Base-by-base conservation (phyloP, 2,113 vertebrate species). In the Xyrauchen texanus region DNA sequence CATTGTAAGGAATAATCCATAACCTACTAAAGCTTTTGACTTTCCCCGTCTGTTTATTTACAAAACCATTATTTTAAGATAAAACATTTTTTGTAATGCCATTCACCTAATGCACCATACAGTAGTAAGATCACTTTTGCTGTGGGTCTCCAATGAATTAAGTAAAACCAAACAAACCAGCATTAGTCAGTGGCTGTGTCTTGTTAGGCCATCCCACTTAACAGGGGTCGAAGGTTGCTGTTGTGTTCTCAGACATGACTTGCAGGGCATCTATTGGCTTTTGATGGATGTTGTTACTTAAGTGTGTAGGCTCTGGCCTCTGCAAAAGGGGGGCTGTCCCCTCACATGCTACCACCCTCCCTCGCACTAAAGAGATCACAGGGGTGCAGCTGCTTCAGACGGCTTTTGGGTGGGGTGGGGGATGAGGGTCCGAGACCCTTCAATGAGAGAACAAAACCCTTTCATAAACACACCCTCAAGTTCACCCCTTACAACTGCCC, bases 331-430 rank as follows among this genome's bases (percentile, higher is more conserved):
- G 90, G 89, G 88, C 89, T 88, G 90, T 90, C 86, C 84, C 82
- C 89, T 85, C 89, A 91, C 89, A 86, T 66, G 74, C 62, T 55
- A 87, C 88, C 87, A 85, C 84, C 91, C 88, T 79, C 81, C 83
- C 82, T 84, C 73, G 78, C 74, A 80, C 77, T 84, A 82, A 84
- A 91, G 91, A 90, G 89, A 91, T 91, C 92, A 92, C 91, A 93
- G 92, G 90, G 91, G 90, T 90, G 91, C 92, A 93, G 92, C 93
- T 93, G 92, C 92, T 92, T 92, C 92, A 92, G 92, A 93, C 91
- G 90, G 92, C 92, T 92, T 87, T 88, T 79, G 88, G 84, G 84
- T 83, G 88, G 88, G 92, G 89, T 80, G 90, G 55, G 55, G 21
- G 11, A 90, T 89, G 90, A 91, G 90, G 79, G 68, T 75, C 68